Evolutionary conservation across 2,797 vertebrate genomes (phyloP).

Genomic region (Caiman crocodilus): DNA sequence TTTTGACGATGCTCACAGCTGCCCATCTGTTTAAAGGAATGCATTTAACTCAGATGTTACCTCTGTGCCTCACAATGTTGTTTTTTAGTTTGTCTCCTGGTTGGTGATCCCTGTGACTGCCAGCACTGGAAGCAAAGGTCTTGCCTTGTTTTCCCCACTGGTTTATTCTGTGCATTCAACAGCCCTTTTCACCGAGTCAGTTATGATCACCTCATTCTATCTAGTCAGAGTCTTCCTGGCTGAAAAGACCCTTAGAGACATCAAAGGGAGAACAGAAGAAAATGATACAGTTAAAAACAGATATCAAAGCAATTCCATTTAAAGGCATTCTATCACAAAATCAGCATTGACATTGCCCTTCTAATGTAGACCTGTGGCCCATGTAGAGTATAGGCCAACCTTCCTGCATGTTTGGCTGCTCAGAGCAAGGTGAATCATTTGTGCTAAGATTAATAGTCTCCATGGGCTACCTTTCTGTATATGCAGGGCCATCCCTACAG

Average conservation of each 20-base stretch:
- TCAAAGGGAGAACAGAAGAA: fast-evolving
- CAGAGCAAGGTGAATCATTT: fast-evolving
- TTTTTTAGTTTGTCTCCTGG: neutral
- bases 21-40: neutral
- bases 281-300: neutral
- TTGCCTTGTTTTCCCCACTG: neutral
- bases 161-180: neutral
- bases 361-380: fast-evolving
- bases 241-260: too few species aligned
- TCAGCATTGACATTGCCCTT: fast-evolving
- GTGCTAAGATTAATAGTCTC: fast-evolving
- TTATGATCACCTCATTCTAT: neutral
- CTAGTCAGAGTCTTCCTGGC: neutral
- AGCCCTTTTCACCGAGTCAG: neutral
- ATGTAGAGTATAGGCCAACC: fast-evolving
- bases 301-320: too few species aligned
- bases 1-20: neutral
- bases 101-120: neutral
- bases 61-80: neutral
- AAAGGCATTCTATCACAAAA: too few species aligned
- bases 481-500: neutral
- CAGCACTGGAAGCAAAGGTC: neutral
- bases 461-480: fast-evolving
- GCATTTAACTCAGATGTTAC: neutral
- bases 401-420: neutral